Percentiles rank a stretch among this genome's conserved stretches.
phyloP scores from a whole-genome alignment of 2,888 invertebrate genomes.

The Sicus ferrugineus region DNA sequence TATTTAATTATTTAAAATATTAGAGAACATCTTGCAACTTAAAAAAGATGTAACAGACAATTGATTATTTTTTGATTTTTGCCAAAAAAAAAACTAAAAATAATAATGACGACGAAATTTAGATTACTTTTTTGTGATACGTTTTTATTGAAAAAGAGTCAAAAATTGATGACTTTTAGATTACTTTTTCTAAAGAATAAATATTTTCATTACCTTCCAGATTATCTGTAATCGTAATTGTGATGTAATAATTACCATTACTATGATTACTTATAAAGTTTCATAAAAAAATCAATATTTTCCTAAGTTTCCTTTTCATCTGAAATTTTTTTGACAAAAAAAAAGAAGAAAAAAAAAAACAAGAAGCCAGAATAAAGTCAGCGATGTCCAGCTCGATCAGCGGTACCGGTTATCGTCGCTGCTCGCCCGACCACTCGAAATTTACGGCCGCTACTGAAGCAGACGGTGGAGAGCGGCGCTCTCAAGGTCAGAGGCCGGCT shows the following conservation, averaged over 20 bases:
- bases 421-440: background rate
- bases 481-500: conserved; percentile 13
- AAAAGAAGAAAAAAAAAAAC: too few relatives aligned
- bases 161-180: too few relatives aligned
- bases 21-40: too few relatives aligned
- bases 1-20: too few relatives aligned
- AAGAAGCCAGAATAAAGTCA: too few relatives aligned
- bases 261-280: background rate
- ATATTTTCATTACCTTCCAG: background rate
- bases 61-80: background rate
- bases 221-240: background rate
- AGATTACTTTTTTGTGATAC: too few relatives aligned
- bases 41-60: background rate
- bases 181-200: too few relatives aligned
- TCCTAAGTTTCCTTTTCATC: background rate
- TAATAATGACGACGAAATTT: too few relatives aligned
- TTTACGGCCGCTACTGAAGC: background rate
- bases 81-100: too few relatives aligned
- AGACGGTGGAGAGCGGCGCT: background rate
- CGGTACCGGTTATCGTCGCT: too few relatives aligned
- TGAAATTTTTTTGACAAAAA: background rate
- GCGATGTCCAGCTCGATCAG: too few relatives aligned
- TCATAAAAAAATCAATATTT: background rate
- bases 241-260: background rate
- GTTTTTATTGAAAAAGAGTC: too few relatives aligned